These are phyloP conservation scores for Megaptera novaeangliae DNA, from an alignment of 2,113 vertebrate species.

Conservation along the genomic window DNA sequence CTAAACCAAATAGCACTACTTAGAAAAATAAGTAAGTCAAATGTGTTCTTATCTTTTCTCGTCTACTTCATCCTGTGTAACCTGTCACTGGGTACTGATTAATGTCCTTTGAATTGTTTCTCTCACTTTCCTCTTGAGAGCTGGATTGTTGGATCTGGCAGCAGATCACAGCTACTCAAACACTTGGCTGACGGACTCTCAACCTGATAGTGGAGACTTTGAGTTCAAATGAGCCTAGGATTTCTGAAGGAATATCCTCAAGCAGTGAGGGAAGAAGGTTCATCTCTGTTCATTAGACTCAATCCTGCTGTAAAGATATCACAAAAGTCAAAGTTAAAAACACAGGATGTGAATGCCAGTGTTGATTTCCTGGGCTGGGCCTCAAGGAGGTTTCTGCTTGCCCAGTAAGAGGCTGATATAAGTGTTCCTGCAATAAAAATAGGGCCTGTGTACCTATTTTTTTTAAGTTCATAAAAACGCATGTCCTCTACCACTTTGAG, in stretches of 20 bases:
- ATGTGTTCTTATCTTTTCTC: background rate
- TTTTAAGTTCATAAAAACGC: background rate
- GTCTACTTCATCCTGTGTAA: background rate
- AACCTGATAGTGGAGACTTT: background rate
- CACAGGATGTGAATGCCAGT: background rate
- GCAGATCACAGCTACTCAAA: background rate
- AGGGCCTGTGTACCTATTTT: background rate
- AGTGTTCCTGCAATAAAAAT: background rate
- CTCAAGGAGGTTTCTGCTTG: background rate
- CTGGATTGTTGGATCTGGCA: background rate
- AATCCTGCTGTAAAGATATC: background rate
- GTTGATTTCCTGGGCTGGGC: background rate
- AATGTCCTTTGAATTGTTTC: slow-evolving; percentile 1
- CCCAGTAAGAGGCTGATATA: background rate
- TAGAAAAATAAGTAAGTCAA: background rate
- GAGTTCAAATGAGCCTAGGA: background rate
- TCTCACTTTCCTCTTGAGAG: background rate
- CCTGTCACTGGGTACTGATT: background rate
- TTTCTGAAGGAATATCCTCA: background rate
- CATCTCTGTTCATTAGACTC: background rate
- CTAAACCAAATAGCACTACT: background rate
- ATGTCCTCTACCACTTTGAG: background rate
- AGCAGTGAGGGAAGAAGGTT: background rate
- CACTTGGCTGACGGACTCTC: background rate
- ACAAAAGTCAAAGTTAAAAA: background rate